A percentile compares a stretch with the other conserved stretches of the same genome.
Evolutionary conservation across 2,888 invertebrate species (phyloP).

Genomic region (Scelioninae gen. 1): DNA sequence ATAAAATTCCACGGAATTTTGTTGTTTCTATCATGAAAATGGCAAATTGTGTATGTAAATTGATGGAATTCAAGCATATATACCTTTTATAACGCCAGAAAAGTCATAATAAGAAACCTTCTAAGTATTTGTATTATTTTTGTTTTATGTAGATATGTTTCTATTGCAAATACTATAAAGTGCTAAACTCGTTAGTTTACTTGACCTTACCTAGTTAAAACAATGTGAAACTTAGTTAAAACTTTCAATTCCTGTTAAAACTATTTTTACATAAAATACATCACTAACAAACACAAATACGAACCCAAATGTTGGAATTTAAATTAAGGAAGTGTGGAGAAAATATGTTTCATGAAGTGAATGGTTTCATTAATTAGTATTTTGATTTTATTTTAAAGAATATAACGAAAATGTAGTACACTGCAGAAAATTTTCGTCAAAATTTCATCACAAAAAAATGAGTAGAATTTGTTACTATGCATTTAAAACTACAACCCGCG

Average conservation of each 20-base stretch:
- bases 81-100: neutral
- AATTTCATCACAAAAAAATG: too few relatives aligned
- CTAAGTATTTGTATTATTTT: neutral
- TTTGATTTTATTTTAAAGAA: too few relatives aligned
- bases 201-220: slow-evolving; percentile 25
- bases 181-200: slow-evolving; percentile 11
- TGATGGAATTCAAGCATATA: neutral
- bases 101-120: neutral
- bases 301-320: neutral
- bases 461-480: too few relatives aligned
- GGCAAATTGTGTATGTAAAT: neutral
- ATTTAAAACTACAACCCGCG: too few relatives aligned
- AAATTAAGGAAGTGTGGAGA: neutral
- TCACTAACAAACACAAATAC: neutral
- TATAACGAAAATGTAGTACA: too few relatives aligned
- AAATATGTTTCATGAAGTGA: neutral
- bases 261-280: slow-evolving; percentile 20
- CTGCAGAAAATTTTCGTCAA: too few relatives aligned
- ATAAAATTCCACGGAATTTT: neutral
- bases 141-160: slow-evolving; percentile 1
- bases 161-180: neutral
- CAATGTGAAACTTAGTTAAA: slow-evolving; percentile 28
- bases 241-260: slow-evolving; percentile 22
- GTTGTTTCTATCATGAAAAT: neutral
- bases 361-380: too few relatives aligned